Base-by-base conservation (phyloP, 2,797 vertebrate genomes). In the Gouania willdenowi region DNA sequence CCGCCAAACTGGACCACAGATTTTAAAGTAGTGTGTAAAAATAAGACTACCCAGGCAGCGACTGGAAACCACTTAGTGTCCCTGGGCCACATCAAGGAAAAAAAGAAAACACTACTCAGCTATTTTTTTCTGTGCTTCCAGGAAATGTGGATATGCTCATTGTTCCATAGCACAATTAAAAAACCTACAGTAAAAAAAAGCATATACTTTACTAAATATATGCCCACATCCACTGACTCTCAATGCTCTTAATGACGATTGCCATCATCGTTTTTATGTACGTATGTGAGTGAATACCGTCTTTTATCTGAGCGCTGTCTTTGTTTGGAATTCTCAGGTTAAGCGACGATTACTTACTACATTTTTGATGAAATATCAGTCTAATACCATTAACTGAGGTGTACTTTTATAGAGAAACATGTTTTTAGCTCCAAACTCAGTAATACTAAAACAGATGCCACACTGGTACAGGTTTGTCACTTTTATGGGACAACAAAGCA, bases 61-160 rank as follows among this genome's bases (percentile, higher is more conserved):
- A 75, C 59, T 78, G 75, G 77, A 86, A 82, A 72, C 57, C 55
- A 52, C 54, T 60, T 60, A 67, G 63, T 55, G 54, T 71, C 62
- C 29, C 18, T 39, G 36, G 28, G 47, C 82, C 83, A 86, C 84
- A 85, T 87, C 84, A 86, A 49, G 66, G 56, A 46, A 59, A 43
- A 43, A 32, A 60, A n/a, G 60, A 82, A 80, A 76, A 51, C 51
- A 41, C 50, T 50, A 74, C 53, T 83, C 83, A 85, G 81, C 75
- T 62, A 39, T 77, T 80, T 31, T n/a, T 15, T 39, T 26, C 51
- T 32, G 45, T 33, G 41, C 58, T 77, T 75, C 57, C 75, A 76
- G 77, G 79, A 86, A 83, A 61, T 47, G 39, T 48, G 68, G 62
- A 72, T 62, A 50, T 41, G 54, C 43, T 65, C 66, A 64, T 80